These are phyloP conservation scores for Sepioteuthis lessoniana DNA, from an alignment of 2,888 invertebrate genomes.

Conservation along the genomic window DNA sequence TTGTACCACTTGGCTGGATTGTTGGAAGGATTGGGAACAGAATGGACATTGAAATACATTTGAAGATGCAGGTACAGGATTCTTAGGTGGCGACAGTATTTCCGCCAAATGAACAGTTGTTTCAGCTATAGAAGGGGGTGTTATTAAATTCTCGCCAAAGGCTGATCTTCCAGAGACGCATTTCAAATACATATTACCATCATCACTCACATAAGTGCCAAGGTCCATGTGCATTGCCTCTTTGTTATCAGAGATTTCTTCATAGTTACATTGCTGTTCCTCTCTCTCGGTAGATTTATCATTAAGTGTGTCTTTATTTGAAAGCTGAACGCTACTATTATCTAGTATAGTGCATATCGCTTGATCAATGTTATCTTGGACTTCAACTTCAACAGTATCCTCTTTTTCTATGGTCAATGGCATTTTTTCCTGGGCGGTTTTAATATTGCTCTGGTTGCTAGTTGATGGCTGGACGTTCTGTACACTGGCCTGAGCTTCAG, in stretches of 20 bases:
- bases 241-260: not conserved
- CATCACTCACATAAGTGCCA: constrained; percentile 38
- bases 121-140: not conserved
- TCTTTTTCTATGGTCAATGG: too few relatives aligned
- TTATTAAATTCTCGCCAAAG: not conserved
- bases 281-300: not conserved
- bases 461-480: not conserved
- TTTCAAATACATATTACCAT: constrained; percentile 37
- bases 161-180: not conserved
- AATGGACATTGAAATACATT: constrained; percentile 44
- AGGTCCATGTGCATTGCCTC: not conserved
- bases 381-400: constrained; percentile 8
- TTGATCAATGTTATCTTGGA: not conserved
- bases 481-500: not conserved
- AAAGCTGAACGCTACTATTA: not conserved
- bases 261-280: not conserved
- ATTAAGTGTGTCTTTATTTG: not conserved
- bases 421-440: not conserved
- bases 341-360: not conserved
- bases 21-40: constrained; percentile 35
- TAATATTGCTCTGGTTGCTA: not conserved
- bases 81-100: not conserved
- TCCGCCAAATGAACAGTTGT: not conserved
- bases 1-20: not conserved
- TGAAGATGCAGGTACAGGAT: not conserved